Percentiles rank a stretch among this genome's conserved stretches.
phyloP scores from a whole-genome alignment of 2,888 invertebrate genomes.

The Agonopterix heracliana region DNA sequence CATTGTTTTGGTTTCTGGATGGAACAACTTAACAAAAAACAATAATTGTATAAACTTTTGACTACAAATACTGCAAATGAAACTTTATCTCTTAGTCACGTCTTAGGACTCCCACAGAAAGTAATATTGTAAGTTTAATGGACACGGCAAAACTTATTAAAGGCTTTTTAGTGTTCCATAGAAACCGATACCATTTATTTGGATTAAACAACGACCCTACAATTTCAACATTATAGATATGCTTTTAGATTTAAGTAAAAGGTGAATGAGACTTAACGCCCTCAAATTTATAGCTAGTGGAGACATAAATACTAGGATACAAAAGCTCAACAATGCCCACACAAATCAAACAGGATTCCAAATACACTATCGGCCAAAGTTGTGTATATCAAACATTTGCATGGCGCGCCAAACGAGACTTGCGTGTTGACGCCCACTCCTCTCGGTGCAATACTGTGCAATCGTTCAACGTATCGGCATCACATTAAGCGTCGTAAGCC shows the following conservation, averaged over 20 bases:
- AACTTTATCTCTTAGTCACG: too few species aligned
- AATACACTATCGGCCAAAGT: slow-evolving; percentile 54
- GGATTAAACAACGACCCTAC: too few species aligned
- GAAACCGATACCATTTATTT: too few species aligned
- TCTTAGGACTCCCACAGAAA: too few species aligned
- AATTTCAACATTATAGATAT: too few species aligned
- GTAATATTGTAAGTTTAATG: too few species aligned
- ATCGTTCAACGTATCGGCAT: slow-evolving; percentile 65
- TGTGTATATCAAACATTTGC: slow-evolving; percentile 60
- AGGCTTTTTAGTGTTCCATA: too few species aligned
- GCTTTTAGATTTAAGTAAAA: not conserved
- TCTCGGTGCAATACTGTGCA: slow-evolving; percentile 48
- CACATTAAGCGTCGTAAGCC: slow-evolving; percentile 53
- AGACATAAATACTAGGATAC: slow-evolving; percentile 22
- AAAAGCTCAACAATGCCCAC: slow-evolving; percentile 58
- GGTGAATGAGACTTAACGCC: slow-evolving; percentile 2
- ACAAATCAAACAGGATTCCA: slow-evolving; percentile 67
- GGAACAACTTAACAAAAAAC: too few species aligned
- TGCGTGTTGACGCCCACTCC: slow-evolving; percentile 68
- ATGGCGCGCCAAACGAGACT: slow-evolving; percentile 51
- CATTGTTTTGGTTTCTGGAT: too few species aligned
- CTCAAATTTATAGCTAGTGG: slow-evolving; percentile 2
- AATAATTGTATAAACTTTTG: too few species aligned
- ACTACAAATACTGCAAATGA: too few species aligned
- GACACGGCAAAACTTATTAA: too few species aligned